Evolutionary conservation across 2,797 vertebrate species (phyloP).

Genomic region (Rhinichthys osculus): DNA sequence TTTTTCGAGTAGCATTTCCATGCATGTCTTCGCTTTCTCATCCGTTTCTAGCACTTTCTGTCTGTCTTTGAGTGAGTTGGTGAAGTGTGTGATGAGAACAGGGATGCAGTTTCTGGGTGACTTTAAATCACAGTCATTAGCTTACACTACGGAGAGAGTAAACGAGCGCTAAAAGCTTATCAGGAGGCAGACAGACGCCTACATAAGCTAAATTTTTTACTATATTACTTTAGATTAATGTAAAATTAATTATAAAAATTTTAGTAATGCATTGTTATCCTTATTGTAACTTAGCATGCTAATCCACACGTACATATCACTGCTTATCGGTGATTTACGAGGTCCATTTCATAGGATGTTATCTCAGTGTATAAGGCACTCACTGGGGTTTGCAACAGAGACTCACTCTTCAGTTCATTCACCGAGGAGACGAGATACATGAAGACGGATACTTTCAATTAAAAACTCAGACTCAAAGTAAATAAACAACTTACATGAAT

Average conservation of each 20-base stretch:
- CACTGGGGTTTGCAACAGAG: neutral
- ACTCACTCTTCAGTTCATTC: neutral
- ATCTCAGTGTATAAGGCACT: neutral
- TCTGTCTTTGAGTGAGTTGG: neutral
- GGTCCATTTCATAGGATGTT: no score
- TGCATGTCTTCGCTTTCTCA: neutral
- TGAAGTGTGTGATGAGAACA: slow-evolving; percentile 1
- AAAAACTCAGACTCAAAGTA: neutral
- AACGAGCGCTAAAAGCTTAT: neutral
- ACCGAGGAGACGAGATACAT: neutral
- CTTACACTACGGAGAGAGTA: neutral
- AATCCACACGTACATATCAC: neutral
- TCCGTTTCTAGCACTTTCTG: neutral
- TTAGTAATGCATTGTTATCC: neutral
- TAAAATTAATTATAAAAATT: neutral
- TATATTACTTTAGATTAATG: neutral
- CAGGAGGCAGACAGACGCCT: neutral
- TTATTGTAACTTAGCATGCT: neutral
- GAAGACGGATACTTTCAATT: neutral
- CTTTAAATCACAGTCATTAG: slow-evolving; percentile 15
- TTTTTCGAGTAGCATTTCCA: neutral
- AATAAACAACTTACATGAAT: neutral
- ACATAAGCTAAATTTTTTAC: neutral
- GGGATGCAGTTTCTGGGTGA: neutral
- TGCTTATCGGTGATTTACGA: neutral